These are phyloP conservation scores for Maccullochella peelii DNA, from an alignment of 2,113 vertebrate genomes.

Conservation along the genomic window DNA sequence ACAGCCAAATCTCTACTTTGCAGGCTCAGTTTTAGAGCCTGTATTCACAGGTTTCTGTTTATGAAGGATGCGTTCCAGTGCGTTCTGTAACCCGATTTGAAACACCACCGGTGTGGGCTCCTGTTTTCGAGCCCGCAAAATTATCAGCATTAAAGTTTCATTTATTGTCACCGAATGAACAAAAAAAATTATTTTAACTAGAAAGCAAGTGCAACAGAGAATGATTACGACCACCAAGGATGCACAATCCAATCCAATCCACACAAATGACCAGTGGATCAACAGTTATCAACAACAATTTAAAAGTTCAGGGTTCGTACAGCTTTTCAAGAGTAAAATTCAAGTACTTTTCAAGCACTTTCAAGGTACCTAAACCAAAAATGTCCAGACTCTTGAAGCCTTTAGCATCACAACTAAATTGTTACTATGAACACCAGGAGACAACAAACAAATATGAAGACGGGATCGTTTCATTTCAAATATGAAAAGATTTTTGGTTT, in stretches of 20 bases:
- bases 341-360: no score
- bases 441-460: no score
- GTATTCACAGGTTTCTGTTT: background rate
- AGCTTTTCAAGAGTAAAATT: no score
- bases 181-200: no score
- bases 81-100: background rate
- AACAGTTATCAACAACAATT: background rate
- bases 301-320: no score
- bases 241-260: background rate
- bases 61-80: background rate
- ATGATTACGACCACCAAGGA: background rate
- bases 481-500: no score
- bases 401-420: no score
- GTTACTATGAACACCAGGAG: no score
- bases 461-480: no score
- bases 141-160: background rate
- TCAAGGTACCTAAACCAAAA: no score
- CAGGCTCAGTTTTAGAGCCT: no score
- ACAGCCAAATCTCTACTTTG: background rate
- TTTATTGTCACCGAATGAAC: background rate
- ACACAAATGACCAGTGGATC: background rate
- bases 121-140: background rate
- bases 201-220: background rate
- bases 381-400: no score
- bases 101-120: background rate